Conservation (phyloP, 92 coral and sea anemone species). For the Epizoanthus illoricatus region DNA sequence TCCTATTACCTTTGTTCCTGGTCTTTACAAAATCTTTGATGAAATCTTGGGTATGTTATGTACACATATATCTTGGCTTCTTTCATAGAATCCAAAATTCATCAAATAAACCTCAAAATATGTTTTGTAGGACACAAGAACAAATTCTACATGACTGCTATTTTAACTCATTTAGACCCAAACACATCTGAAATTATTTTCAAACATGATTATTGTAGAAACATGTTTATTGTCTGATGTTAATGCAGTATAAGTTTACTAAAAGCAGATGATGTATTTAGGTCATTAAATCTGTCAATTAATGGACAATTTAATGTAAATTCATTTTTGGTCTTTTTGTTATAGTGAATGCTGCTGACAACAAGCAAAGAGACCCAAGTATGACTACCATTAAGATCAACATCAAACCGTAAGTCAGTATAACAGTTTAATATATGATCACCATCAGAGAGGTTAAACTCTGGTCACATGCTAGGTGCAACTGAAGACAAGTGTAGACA, state of each 20-base stretch:
- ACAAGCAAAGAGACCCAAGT: constrained; percentile 90
- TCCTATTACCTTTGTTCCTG: constrained; percentile 94
- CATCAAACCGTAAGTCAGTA: constrained; percentile 81
- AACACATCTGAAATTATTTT: neutral
- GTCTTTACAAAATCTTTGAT: constrained; percentile 97
- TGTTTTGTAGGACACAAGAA: no score
- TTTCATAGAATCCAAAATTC: neutral
- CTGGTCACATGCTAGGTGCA: no score
- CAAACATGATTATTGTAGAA: no score
- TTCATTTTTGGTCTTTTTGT: neutral
- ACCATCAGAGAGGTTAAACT: no score
- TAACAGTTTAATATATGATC: neutral
- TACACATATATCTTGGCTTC: no score
- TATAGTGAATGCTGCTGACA: constrained; percentile 96
- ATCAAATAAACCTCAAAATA: no score
- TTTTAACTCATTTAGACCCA: no score
- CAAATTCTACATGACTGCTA: no score
- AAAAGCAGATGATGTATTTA: no score
- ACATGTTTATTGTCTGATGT: neutral
- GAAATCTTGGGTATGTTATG: constrained; percentile 91
- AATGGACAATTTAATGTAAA: neutral
- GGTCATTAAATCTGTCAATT: no score
- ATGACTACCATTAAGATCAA: constrained; percentile 83
- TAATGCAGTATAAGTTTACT: no score
- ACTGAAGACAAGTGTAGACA: no score